These are phyloP conservation scores for Griposia aprilina DNA, from an alignment of 2,888 invertebrate genomes.

Conservation along the genomic window DNA sequence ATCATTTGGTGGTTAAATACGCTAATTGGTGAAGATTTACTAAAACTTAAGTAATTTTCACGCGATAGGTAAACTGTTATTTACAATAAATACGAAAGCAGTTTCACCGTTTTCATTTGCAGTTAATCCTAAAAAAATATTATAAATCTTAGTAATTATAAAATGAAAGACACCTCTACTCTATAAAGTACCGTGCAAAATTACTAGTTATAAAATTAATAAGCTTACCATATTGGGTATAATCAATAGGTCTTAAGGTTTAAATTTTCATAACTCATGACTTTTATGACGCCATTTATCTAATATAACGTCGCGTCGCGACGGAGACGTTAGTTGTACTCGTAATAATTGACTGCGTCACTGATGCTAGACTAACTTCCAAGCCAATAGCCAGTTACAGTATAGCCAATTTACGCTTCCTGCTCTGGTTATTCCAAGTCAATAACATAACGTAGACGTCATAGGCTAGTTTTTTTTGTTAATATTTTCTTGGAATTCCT, in stretches of 20 bases:
- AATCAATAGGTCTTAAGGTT: constrained; percentile 13
- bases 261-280: background rate
- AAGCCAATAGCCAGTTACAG: no score
- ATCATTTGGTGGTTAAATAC: constrained; percentile 6
- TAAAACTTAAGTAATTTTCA: background rate
- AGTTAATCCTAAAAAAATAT: background rate
- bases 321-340: no score
- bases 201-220: constrained; percentile 22
- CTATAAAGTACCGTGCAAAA: background rate
- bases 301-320: background rate
- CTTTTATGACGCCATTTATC: constrained; percentile 13
- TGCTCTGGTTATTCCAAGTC: constrained; percentile 49
- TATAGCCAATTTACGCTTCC: constrained; percentile 31
- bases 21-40: background rate
- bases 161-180: background rate
- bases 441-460: constrained; percentile 20
- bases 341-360: background rate
- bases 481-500: constrained; percentile 41
- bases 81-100: background rate
- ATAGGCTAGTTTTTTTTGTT: constrained; percentile 47
- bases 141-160: background rate
- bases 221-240: background rate
- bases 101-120: background rate
- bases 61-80: background rate
- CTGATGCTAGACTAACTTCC: background rate